These are phyloP conservation scores for Gymnosoma rotundatum DNA, from an alignment of 2,888 invertebrate genomes.

Conservation along the genomic window DNA sequence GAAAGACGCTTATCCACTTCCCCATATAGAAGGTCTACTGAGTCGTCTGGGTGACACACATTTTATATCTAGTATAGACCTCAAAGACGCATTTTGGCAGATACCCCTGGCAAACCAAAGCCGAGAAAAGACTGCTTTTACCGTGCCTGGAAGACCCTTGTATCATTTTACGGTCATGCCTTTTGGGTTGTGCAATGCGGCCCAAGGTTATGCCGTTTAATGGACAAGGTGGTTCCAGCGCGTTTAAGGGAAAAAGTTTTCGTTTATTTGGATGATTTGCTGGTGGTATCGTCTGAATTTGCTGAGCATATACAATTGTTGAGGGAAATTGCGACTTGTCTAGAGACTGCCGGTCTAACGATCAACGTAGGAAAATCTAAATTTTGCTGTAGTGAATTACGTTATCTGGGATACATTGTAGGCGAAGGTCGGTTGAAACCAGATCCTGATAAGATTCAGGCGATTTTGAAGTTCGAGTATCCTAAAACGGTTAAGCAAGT, in stretches of 20 bases:
- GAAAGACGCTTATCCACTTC: no score
- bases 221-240: neutral
- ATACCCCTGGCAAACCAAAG: neutral
- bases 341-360: neutral
- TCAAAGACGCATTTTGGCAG: slow-evolving; percentile 4
- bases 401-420: neutral
- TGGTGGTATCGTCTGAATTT: neutral
- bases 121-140: slow-evolving; percentile 17
- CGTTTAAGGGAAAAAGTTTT: neutral
- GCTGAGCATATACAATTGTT: neutral
- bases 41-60: no score
- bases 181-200: slow-evolving; percentile 28
- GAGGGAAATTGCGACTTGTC: neutral
- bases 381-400: neutral
- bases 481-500: neutral
- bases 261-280: neutral
- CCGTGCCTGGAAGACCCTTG: neutral
- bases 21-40: no score
- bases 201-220: slow-evolving; percentile 12
- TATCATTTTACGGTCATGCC: slow-evolving; percentile 22
- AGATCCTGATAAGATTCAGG: neutral
- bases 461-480: neutral
- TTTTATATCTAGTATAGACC: neutral
- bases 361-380: neutral
- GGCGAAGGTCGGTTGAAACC: neutral